Base-by-base conservation (phyloP, 92 coral and sea anemone species). In the Umimayanthus chanpuru region DNA sequence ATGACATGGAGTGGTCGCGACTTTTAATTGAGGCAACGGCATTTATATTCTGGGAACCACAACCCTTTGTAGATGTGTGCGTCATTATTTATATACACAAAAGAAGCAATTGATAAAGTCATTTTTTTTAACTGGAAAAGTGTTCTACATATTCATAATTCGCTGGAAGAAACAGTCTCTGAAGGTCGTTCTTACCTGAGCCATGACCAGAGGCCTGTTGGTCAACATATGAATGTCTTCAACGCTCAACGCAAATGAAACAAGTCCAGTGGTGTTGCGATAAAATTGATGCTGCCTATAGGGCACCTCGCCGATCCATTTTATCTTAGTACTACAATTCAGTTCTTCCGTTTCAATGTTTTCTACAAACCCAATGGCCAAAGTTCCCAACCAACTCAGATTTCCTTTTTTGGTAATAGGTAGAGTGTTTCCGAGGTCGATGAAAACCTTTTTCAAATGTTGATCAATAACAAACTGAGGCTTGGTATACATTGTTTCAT, bases 371-470 rank as follows among this genome's bases (percentile, higher is more conserved):
- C 90, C 94, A 71, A 95, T 88, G 49, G 87, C 85, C 53, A 90
- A 76, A 10, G 86, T 70, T 25, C 79, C 85, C 0, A 91, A 67
- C 43, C 76, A 32, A 0, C 41, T 41, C 4, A 90, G 84, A 53
- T 66, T 28, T 12, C 98, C 98, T 36, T 80, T 86, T 10, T 74
- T 67, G 21, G 58, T 50, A 23, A 81, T 92, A 11, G 90, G 94
- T 2, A 93, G 78, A 76, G 90, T 82, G 84, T 95, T 95, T 43
- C 96, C 96, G 25, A 95, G 82, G 89, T 95, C 98, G 6, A 93
- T 30, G 39, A 61, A 85, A 28, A 93, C 30, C 56, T 70, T 82
- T 26, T 81, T 39, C n/a, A 49, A 77, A 9, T 12, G 39, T 29
- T 85, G 38, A 28, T 91, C 94, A 61, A 93, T 85, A 23, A 85